A percentile compares a stretch with the other conserved stretches of the same genome.
These are phyloP conservation scores for Emesis furor DNA, from an alignment of 2,888 invertebrate genomes.

Conservation along the genomic window DNA sequence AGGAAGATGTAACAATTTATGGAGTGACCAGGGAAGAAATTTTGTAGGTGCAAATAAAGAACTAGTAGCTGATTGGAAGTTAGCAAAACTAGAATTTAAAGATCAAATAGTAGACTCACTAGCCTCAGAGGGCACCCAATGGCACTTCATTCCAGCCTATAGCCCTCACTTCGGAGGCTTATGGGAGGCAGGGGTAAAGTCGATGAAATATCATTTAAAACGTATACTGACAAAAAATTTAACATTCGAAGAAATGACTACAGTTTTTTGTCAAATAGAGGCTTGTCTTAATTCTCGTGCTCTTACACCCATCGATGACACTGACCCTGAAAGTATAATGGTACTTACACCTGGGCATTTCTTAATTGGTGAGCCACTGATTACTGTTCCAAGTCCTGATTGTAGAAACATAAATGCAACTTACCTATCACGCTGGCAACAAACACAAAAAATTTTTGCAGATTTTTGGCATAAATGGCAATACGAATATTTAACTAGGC, in stretches of 20 bases:
- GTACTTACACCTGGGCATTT: neutral
- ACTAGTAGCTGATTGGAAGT: slow-evolving; percentile 44
- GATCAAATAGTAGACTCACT: slow-evolving; percentile 24
- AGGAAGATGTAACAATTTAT: slow-evolving; percentile 53
- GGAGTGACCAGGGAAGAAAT: slow-evolving; percentile 67
- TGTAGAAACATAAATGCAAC: neutral
- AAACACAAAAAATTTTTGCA: neutral
- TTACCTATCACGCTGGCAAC: neutral
- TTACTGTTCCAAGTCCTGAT: neutral
- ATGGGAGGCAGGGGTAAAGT: neutral
- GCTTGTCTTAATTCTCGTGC: neutral
- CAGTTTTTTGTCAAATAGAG: neutral
- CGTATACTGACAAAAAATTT: neutral
- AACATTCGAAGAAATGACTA: neutral
- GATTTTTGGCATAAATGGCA: slow-evolving; percentile 5
- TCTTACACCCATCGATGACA: neutral
- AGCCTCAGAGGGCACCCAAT: neutral
- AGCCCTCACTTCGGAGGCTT: neutral
- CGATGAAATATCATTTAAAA: neutral
- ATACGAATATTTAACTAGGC: neutral
- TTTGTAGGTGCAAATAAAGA: slow-evolving; percentile 65
- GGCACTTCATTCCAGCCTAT: neutral
- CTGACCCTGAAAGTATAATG: neutral
- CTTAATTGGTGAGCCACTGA: neutral
- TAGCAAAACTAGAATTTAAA: slow-evolving; percentile 43